These are phyloP conservation scores for Clepsis dumicolana DNA, from an alignment of 2,888 invertebrate species.

Conservation along the genomic window DNA sequence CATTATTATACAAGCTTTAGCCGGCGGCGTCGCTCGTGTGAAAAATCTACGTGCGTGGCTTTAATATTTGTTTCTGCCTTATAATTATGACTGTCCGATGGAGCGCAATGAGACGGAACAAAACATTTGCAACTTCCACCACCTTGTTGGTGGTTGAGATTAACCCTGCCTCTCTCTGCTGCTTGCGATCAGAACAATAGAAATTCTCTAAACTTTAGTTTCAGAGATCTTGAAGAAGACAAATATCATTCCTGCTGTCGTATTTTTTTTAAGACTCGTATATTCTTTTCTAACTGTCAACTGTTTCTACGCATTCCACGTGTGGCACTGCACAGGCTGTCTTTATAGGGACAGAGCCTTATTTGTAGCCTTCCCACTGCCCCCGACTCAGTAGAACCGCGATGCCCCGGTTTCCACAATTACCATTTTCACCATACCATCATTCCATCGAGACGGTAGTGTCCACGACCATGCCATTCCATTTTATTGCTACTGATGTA, in stretches of 20 bases:
- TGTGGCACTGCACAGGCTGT: not conserved
- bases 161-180: not conserved
- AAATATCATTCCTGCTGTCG: no score
- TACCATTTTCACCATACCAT: slow-evolving; percentile 17
- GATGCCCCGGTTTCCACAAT: slow-evolving; percentile 35
- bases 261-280: no score
- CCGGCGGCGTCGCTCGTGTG: slow-evolving; percentile 30
- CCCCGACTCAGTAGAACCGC: slow-evolving; percentile 2
- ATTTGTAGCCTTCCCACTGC: slow-evolving; percentile 29
- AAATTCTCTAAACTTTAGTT: no score
- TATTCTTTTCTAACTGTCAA: not conserved
- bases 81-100: slow-evolving; percentile 22
- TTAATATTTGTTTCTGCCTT: slow-evolving; percentile 18
- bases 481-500: slow-evolving; percentile 4
- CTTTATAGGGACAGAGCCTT: slow-evolving; percentile 33
- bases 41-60: slow-evolving; percentile 33
- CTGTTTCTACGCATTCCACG: slow-evolving; percentile 7
- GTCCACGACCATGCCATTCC: slow-evolving; percentile 17
- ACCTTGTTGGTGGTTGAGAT: slow-evolving; percentile 14
- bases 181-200: not conserved
- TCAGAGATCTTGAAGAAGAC: no score
- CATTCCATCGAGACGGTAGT: not conserved
- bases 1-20: slow-evolving; percentile 29
- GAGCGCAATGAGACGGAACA: slow-evolving; percentile 32
- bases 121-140: slow-evolving; percentile 37